A percentile compares a stretch with the other conserved stretches of the same genome.
Conservation (phyloP, 2,888 invertebrate species). For the Auanema sp. region DNA sequence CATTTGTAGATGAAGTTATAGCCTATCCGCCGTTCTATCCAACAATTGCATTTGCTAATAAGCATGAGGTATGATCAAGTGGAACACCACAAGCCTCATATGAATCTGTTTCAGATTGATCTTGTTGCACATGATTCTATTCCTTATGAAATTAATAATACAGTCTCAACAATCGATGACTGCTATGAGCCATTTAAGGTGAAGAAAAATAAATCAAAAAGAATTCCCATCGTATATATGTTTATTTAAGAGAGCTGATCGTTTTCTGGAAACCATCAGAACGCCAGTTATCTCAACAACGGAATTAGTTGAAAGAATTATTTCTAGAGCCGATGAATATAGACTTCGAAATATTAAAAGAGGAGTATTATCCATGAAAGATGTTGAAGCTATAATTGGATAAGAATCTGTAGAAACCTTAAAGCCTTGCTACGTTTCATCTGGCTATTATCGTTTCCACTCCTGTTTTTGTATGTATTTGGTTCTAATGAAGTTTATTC, state of each 20-base stretch:
- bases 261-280: conserved; percentile 33
- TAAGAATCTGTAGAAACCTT: no score
- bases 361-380: conserved; percentile 3
- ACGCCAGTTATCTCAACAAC: conserved; percentile 37
- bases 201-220: neutral
- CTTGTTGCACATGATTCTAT: conserved; percentile 35
- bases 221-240: no score
- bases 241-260: conserved; percentile 21
- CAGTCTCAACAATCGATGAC: conserved; percentile 19
- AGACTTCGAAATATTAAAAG: conserved; percentile 13
- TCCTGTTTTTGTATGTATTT: no score
- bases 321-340: conserved; percentile 21
- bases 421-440: no score
- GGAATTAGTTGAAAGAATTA: conserved; percentile 31
- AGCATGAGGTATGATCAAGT: conserved; percentile 75
- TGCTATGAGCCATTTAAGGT: conserved; percentile 39
- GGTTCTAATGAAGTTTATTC: no score
- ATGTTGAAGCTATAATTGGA: no score
- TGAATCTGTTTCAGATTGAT: conserved; percentile 19
- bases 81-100: neutral
- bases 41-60: conserved; percentile 82
- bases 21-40: conserved; percentile 89
- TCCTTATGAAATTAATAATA: conserved; percentile 25
- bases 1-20: conserved; percentile 85
- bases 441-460: no score